A percentile compares a stretch with the other conserved stretches of the same genome.
Evolutionary conservation across 2,888 invertebrate species (phyloP).

Genomic region (Auanema freiburgensis): DNA sequence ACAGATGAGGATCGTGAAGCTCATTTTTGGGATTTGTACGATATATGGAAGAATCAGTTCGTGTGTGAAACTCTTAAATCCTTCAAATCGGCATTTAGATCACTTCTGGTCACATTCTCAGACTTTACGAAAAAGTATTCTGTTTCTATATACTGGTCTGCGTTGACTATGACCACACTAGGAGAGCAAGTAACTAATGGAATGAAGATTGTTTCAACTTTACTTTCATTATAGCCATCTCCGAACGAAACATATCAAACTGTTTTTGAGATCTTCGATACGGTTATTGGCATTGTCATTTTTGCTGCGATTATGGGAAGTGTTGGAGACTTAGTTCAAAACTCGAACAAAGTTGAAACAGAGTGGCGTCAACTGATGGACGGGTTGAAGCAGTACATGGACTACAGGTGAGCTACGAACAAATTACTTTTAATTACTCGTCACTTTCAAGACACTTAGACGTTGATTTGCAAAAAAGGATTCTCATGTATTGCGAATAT

Average conservation of each 20-base stretch:
- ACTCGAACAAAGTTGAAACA: constrained; percentile 30
- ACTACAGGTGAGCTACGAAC: constrained; percentile 28
- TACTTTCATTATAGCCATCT: constrained; percentile 31
- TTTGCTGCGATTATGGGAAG: constrained; percentile 55
- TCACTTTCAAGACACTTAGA: constrained; percentile 24
- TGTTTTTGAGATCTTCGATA: constrained; percentile 42
- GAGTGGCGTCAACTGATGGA: constrained; percentile 40
- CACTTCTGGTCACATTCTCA: constrained; percentile 26
- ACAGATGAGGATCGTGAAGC: too few relatives aligned
- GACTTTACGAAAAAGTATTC: constrained; percentile 47
- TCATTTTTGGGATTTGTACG: background rate
- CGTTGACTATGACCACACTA: constrained; percentile 53
- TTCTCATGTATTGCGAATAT: constrained; percentile 35
- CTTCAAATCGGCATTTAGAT: constrained; percentile 16
- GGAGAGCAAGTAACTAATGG: constrained; percentile 44
- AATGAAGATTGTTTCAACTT: constrained; percentile 1
- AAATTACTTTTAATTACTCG: background rate
- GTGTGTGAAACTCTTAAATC: background rate
- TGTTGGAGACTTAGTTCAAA: constrained; percentile 37
- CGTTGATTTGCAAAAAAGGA: constrained; percentile 23
- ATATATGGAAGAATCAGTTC: background rate
- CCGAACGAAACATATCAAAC: constrained; percentile 42
- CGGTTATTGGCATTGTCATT: constrained; percentile 44
- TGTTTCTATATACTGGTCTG: constrained; percentile 52
- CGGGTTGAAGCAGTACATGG: constrained; percentile 45